A percentile compares a stretch with the other conserved stretches of the same genome.
Conservation (phyloP, 2,888 invertebrate genomes). For the Spisula subtruncata region DNA sequence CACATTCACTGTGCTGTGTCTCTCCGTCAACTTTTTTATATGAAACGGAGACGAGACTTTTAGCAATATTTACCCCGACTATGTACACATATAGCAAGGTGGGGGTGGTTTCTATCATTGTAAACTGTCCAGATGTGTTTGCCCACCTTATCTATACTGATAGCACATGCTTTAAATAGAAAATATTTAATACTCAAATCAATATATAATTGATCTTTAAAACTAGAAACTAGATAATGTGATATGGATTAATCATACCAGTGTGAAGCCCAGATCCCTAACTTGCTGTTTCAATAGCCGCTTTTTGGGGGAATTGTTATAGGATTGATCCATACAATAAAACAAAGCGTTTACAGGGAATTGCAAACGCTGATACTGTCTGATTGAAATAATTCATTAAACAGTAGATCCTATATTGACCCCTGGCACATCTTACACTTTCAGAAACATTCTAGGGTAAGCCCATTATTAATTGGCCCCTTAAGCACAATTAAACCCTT, state of each 20-base stretch:
- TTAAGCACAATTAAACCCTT: no score
- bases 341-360: no score
- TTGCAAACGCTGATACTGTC: no score
- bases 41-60: not conserved
- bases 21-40: no score
- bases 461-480: no score
- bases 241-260: not conserved
- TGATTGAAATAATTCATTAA: no score
- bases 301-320: no score
- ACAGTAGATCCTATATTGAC: no score
- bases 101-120: not conserved
- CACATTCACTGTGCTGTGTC: no score
- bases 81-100: constrained; percentile 4
- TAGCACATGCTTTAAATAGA: constrained; percentile 19
- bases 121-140: constrained; percentile 18
- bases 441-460: no score
- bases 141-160: constrained; percentile 1
- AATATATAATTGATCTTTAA: constrained; percentile 24
- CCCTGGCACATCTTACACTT: no score
- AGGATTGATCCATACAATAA: no score
- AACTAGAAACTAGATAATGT: constrained; percentile 14
- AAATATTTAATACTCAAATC: constrained; percentile 14
- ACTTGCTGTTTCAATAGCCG: not conserved
- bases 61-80: constrained; percentile 12
- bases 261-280: not conserved